Base-by-base conservation (phyloP, 2,797 vertebrate genomes). In the Petrocephalus sullivani region DNA sequence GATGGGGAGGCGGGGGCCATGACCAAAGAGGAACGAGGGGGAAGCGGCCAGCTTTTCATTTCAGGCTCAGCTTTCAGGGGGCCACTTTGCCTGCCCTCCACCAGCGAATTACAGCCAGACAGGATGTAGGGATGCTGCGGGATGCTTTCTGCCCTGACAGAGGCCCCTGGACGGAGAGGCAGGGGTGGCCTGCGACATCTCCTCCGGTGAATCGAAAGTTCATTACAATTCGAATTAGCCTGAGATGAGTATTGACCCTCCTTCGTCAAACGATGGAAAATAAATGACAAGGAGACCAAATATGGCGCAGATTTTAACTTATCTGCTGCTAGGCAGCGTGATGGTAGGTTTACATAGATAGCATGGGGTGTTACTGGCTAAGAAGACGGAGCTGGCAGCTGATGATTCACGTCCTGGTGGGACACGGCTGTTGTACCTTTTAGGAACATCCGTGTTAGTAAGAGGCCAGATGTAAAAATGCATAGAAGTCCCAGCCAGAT, bases 201-300 rank as follows among this genome's bases (percentile, higher is more conserved):
- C 14, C 75, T 82, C 75, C 19, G 7, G 75, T 51, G 41, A 82
- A 82, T 82, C 75, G 75, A 82, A 82, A 82, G 75, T 82, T 82
- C 75, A 82, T 82, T 82, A 82, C 75, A 82, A 49, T 82, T 82
- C 3, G 19, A 82, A 82, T 82, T 82, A 82, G 41, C 46, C 75
- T 46, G 75, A 12, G 75, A 82, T 82, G 75, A 51, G 75, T 82
- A 82, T 82, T 51, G 75, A 51, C 75, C 75, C 14, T 82, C 41
- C 46, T 49, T 51, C 75, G 49, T 10, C 41, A 16, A 10, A 4
- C 14, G 10, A 46, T 46, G 41, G 4, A 60, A 14, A 49, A 41
- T n/a, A 81, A 49, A 49, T 41, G 19, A 82, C 8, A 82, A 82
- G 75, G 41, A 82, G 10, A 51, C 37, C 19, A 82, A 82, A 82